Conservation (phyloP, 1,140 invertebrate genomes). For the Pissodes strobi region DNA sequence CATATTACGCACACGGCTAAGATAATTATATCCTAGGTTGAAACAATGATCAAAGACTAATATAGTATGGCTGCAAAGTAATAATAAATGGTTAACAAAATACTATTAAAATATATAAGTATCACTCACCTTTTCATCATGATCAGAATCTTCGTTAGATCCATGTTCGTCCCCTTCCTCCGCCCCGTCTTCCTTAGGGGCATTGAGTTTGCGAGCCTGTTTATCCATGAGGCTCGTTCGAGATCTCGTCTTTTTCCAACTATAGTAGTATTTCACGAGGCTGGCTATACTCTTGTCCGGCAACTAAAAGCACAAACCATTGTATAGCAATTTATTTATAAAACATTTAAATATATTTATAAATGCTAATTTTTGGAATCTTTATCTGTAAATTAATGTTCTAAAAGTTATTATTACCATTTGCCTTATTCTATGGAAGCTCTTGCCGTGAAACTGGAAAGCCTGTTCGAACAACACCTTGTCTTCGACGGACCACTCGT, state of each 20-base stretch:
- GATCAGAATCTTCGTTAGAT: conserved; percentile 85
- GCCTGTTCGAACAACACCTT: conserved; percentile 98
- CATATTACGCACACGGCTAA: too few species aligned
- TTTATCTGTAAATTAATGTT: too few species aligned
- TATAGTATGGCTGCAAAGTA: too few species aligned
- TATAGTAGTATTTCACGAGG: conserved; percentile 97
- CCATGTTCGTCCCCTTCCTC: conserved; percentile 77
- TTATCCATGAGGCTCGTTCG: conserved; percentile 92
- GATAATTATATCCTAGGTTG: too few species aligned
- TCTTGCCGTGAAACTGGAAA: conserved; percentile 97
- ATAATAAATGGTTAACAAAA: too few species aligned
- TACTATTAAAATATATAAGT: conserved; percentile 11
- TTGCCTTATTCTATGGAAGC: conserved; percentile 94
- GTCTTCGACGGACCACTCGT: conserved; percentile 98
- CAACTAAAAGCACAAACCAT: conserved; percentile 71
- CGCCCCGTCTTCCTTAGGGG: conserved; percentile 58
- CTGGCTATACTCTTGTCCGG: conserved; percentile 96
- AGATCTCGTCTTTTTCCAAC: conserved; percentile 95
- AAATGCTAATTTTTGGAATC: too few species aligned
- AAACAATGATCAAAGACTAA: too few species aligned
- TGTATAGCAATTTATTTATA: background rate
- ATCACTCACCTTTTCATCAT: conserved; percentile 83
- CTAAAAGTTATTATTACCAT: conserved; percentile 72
- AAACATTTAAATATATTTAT: too few species aligned
- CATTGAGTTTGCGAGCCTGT: conserved; percentile 75